phyloP scores from a whole-genome alignment of 2,888 invertebrate species.

The Drosophila nr. medialis region DNA sequence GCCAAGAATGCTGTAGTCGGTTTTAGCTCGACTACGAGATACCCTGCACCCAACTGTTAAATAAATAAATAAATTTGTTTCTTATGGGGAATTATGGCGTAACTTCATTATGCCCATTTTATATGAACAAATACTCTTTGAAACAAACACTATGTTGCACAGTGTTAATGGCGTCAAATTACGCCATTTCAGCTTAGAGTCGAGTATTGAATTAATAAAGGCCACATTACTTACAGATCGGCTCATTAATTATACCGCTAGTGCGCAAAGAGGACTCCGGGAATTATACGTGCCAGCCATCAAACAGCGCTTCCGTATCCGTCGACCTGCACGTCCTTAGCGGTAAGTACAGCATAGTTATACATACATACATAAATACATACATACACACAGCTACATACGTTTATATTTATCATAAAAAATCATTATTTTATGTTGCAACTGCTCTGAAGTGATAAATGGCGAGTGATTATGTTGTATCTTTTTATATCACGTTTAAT shows the following conservation, averaged over 20 bases:
- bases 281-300: conserved; percentile 97
- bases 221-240: conserved; percentile 80
- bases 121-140: neutral
- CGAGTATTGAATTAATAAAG: conserved; percentile 41
- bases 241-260: conserved; percentile 84
- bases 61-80: neutral
- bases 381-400: neutral
- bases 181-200: conserved; percentile 10
- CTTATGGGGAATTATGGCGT: neutral
- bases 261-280: conserved; percentile 85
- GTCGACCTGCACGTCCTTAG: conserved; percentile 96
- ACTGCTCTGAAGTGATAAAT: conserved; percentile 20
- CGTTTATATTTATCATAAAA: neutral
- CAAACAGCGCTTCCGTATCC: conserved; percentile 95
- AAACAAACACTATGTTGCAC: neutral
- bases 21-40: neutral
- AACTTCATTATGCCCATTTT: neutral
- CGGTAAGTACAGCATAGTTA: conserved; percentile 86
- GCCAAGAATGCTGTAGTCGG: neutral
- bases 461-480: conserved; percentile 38
- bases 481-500: conserved; percentile 68
- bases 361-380: neutral
- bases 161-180: conserved; percentile 5
- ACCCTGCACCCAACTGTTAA: neutral
- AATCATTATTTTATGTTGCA: conserved; percentile 3